phyloP scores from a whole-genome alignment of 2,888 invertebrate genomes.

The Coenonympha arcania region DNA sequence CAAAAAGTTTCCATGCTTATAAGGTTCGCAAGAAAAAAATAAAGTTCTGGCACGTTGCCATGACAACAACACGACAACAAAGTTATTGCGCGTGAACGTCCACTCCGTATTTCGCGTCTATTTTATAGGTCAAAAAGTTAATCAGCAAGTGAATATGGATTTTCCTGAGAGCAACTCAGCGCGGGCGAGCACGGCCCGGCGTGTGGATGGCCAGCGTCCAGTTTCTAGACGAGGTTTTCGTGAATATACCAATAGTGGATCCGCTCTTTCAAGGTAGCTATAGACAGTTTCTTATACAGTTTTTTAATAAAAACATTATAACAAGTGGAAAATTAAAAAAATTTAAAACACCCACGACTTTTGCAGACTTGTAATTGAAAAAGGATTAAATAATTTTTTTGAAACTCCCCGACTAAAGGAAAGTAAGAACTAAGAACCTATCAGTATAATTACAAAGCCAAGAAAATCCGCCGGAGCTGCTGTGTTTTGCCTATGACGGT shows the following conservation, averaged over 20 bases:
- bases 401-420: no score
- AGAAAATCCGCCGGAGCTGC: no score
- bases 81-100: slow-evolving; percentile 49
- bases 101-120: slow-evolving; percentile 27
- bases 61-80: slow-evolving; percentile 54
- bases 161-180: slow-evolving; percentile 55
- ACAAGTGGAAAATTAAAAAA: no score
- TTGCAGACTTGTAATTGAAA: no score
- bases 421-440: no score
- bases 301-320: no score
- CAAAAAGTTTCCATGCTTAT: background rate
- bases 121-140: slow-evolving; percentile 20
- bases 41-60: slow-evolving; percentile 35
- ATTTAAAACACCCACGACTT: no score
- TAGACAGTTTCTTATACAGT: background rate
- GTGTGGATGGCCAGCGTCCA: slow-evolving; percentile 50
- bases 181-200: slow-evolving; percentile 42
- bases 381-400: no score
- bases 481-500: no score
- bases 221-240: slow-evolving; percentile 60
- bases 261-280: slow-evolving; percentile 47
- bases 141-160: slow-evolving; percentile 51
- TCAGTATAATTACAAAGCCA: no score
- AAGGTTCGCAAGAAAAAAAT: background rate
- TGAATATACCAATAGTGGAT: slow-evolving; percentile 54